Evolutionary conservation across 2,888 invertebrate species (phyloP).

Genomic region (Cyaniris semiargus): DNA sequence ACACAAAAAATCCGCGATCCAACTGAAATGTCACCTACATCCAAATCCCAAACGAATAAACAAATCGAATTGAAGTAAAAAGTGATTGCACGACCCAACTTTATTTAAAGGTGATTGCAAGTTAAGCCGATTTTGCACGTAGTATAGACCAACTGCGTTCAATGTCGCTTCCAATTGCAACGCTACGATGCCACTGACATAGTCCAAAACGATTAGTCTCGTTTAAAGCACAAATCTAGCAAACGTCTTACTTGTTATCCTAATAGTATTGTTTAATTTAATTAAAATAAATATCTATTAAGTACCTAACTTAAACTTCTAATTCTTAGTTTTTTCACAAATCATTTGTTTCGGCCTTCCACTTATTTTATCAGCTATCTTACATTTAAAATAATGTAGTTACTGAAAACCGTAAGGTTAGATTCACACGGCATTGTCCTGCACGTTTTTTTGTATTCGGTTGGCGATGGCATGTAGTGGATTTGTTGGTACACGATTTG

Average conservation of each 20-base stretch:
- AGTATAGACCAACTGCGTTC: not conserved
- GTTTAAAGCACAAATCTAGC: not conserved
- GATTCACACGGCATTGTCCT: no score
- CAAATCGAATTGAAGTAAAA: constrained; percentile 31
- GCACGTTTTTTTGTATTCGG: no score
- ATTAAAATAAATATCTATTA: no score
- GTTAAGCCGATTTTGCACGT: not conserved
- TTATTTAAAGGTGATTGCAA: not conserved
- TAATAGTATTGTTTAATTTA: no score
- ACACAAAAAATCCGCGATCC: not conserved
- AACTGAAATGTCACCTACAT: constrained; percentile 10
- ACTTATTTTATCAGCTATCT: no score
- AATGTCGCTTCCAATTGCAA: not conserved
- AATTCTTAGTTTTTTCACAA: not conserved
- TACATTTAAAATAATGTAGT: no score
- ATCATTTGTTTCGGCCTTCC: not conserved
- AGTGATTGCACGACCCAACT: not conserved
- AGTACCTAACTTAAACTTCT: not conserved
- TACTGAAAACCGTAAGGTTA: not conserved
- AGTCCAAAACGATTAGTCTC: not conserved
- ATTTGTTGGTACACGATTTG: no score
- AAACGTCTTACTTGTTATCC: no score
- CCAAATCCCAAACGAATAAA: constrained; percentile 21
- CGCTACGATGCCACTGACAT: not conserved
- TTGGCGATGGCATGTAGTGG: no score